Base-by-base conservation (phyloP, 2,888 invertebrate species). In the Harpalus rubripes region DNA sequence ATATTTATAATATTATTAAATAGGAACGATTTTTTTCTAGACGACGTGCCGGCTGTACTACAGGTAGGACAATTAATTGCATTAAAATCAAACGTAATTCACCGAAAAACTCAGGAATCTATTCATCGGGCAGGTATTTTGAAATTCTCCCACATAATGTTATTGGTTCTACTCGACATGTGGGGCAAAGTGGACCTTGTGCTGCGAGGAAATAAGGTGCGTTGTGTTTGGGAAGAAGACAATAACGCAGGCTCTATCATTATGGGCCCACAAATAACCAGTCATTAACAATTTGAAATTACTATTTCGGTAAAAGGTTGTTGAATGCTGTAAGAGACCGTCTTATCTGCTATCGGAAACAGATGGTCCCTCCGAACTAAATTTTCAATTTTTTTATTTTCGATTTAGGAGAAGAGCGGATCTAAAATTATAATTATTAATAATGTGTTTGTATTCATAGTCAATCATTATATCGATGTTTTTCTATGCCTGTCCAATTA, bases 401-500 rank as follows among this genome's bases (percentile, higher is more conserved):
- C 74, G 74, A 61, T 83, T 61, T 74, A 83, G 52, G 32, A 72
- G 81, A 61, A 81, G 74, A 83, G 83, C 83, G 83, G 65, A 83
- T 83, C 83, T 83, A 83, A 83, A 83, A 83, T 83, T 83, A 83
- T 83, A 83, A 83, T 83, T 83, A 83, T 83, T 74, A 83, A 83
- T 83, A 83, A 83, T 83, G 83, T 83, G 83, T 83, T 83, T 83
- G 83, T 83, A 83, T 83, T 83, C 83, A 76, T 83, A 83, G 83
- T 83, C 83, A 83, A 83, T 83, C 83, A 83, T 83, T 83, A 83
- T 76, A 83, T 76, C 59, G 83, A 83, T 83, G 83, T 83, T 83
- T 81, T 83, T 76, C 76, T 61, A 83, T 83, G 61, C 72, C 76
- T 74, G 83, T 83, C 76, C 83, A 83, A 83, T 83, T 83, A 83